A percentile compares a stretch with the other conserved stretches of the same genome.
Evolutionary conservation across 2,888 invertebrate species (phyloP).

Genomic region (Leucophenga maculata): DNA sequence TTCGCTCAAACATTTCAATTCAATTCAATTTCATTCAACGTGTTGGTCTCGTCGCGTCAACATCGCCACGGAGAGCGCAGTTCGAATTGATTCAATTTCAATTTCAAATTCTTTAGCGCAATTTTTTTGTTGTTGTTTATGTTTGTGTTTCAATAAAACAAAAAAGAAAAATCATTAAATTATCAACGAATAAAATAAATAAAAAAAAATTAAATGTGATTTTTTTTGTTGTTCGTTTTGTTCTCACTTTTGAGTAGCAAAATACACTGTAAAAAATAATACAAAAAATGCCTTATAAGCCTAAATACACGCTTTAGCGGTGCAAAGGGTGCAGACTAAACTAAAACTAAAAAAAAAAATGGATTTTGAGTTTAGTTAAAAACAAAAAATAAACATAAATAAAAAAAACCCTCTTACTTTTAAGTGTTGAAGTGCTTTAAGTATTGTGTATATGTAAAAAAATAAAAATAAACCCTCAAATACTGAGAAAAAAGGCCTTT

Average conservation of each 20-base stretch:
- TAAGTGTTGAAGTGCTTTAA: too few species aligned
- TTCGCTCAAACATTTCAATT: slow-evolving; percentile 60
- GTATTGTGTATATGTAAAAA: too few species aligned
- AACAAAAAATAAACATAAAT: not conserved
- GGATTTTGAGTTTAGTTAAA: not conserved
- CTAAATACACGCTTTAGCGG: too few species aligned
- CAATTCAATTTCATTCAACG: slow-evolving; percentile 55
- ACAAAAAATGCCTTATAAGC: not conserved
- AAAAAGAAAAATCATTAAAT: slow-evolving; percentile 35
- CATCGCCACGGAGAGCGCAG: slow-evolving; percentile 31
- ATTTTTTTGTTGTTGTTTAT: too few species aligned
- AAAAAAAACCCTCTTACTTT: too few species aligned
- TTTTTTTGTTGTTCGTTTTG: too few species aligned
- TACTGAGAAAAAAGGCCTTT: too few species aligned
- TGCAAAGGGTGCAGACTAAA: not conserved
- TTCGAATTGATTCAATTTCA: not conserved
- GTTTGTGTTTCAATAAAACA: slow-evolving; percentile 20
- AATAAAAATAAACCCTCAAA: too few species aligned
- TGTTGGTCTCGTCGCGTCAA: slow-evolving; percentile 62
- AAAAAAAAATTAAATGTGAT: not conserved
- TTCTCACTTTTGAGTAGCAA: too few species aligned
- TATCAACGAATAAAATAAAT: slow-evolving; percentile 36
- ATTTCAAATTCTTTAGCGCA: slow-evolving; percentile 9
- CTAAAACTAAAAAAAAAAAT: too few species aligned
- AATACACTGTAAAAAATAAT: too few species aligned